Evolutionary conservation across 2,797 vertebrate species (phyloP).

Genomic region (Falco berigora): DNA sequence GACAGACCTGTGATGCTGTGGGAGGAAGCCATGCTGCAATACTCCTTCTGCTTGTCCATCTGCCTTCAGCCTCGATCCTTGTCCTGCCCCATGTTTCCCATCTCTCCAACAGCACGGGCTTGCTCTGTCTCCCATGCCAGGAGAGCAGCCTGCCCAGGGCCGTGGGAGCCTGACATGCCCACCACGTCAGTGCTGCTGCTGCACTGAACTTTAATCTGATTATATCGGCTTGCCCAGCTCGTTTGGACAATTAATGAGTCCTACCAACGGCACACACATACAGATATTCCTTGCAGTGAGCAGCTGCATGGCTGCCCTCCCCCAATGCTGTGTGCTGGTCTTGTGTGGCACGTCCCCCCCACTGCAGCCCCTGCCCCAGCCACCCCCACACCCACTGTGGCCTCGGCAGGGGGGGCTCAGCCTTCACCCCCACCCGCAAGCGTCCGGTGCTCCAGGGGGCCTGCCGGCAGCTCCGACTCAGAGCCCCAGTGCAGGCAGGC

Average conservation of each 20-base stretch:
- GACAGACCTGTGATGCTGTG: rapidly evolving
- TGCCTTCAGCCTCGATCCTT: not conserved
- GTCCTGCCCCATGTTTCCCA: rapidly evolving
- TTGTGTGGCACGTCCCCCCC: rapidly evolving
- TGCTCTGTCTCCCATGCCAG: not conserved
- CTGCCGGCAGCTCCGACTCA: not conserved
- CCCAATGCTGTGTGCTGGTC: rapidly evolving
- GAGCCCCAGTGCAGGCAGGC: too few species aligned
- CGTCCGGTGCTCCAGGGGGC: rapidly evolving
- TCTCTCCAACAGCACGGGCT: rapidly evolving
- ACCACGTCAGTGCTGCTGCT: not conserved
- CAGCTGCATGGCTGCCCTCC: not conserved
- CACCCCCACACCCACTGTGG: not conserved
- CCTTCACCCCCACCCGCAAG: not conserved
- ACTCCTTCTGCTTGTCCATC: not conserved
- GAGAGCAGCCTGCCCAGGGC: not conserved
- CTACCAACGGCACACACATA: rapidly evolving
- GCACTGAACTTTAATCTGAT: not conserved
- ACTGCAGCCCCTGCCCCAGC: not conserved
- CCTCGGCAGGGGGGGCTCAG: not conserved
- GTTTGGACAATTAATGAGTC: not conserved
- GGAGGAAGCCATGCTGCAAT: not conserved
- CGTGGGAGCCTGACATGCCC: rapidly evolving
- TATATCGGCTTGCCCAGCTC: not conserved
- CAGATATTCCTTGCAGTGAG: not conserved